Evolutionary conservation across 2,113 vertebrate species (phyloP), one percentile per base, ranked within the genome.

Genomic region (Australoheros scitulus): DNA sequence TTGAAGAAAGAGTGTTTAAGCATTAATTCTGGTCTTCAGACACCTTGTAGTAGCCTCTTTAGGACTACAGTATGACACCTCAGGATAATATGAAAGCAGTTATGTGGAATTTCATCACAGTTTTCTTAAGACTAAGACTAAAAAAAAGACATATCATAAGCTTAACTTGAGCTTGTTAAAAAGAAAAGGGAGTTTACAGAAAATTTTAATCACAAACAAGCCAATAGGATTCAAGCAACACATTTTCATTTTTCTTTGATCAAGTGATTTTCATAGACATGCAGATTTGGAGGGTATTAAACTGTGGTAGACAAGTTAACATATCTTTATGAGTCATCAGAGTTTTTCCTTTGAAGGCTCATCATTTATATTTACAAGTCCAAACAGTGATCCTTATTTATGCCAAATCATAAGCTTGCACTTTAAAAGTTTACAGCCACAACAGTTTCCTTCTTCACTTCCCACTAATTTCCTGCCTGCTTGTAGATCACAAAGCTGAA

Each of bases 301-400:
- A 43, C 5, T 43, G 11, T 43, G 41, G 11, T 43, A 11, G 50
- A 57, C 1, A 22, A 38, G 52, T 22, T 41, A 26, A 29, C 43
- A 38, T 3, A 10, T 56, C 2, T 64, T 77, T 32, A 11, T 47
- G 64, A 57, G 72, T 10, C 57, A 0, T 75, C 52, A 75, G 11
- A 4, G 32, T 22, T n/a, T 38, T 61, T 47, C 75, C 24, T 77
- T 47, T 20, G 41, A 58, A 24, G 72, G 55, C 72, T 76, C 55
- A 26, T 76, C 56, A 38, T 75, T 38, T 75, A 75, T 75, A 36
- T 75, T 75, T 57, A 38, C 13, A 60, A 59, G 75, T 20, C 47
- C 6, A 43, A 76, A 76, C 36, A 76, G 0, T 2, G 34, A 59
- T 41, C 22, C 58, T 41, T 55, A 58, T 58, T 58, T 65, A 34